Evolutionary conservation across 1,140 invertebrate genomes (phyloP), one percentile per base, ranked within the genome.

Genomic region (Thaumetopoea pityocampa): DNA sequence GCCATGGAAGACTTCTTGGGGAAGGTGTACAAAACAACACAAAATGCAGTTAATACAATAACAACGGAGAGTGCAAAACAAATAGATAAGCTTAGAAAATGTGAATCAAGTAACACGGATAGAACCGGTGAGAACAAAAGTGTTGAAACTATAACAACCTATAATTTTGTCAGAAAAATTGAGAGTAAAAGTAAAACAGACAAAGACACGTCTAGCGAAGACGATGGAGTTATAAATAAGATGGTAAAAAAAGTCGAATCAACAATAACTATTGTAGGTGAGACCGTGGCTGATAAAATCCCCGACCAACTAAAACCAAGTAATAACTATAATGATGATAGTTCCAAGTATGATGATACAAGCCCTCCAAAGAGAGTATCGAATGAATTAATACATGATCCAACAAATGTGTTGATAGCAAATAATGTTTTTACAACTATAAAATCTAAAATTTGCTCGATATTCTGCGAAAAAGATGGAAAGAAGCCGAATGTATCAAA

Each of bases 361-460:
- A 36, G 8, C 0, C 30, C 45, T 10, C 48, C 56, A 5, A 35
- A 37, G 15, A 12, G 48, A 37, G 16, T 52, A n/a, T 20, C 34
- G 1, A 43, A 53, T 7, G 35, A 48, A 15, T 10, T 12, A 34
- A 33, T 7, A 16, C 44, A 28, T 9, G 36, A 53, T 10, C 42
- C 11, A 33, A 23, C 4, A 28, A 46, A 26, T 29, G 23, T 38
- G 9, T 29, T 49, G 1, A 8, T 3, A 1, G 12, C 27, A 1
- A 38, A 8, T 6, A 66, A 52, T 29, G 22, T 74, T 9, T 68
- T 70, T 8, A 49, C 48, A 8, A 28, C 57, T 4, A 58, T 73
- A 6, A 70, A 58, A 14, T 49, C 48, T 4, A 73, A 60, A 46
- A 46, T 73, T 14, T 51, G 45, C 10, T 73, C 67, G 1, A 65